Evolutionary conservation across 2,113 vertebrate species (phyloP), one percentile per base, ranked within the genome.

Genomic region (Boulengeromyrus knoepffleri): DNA sequence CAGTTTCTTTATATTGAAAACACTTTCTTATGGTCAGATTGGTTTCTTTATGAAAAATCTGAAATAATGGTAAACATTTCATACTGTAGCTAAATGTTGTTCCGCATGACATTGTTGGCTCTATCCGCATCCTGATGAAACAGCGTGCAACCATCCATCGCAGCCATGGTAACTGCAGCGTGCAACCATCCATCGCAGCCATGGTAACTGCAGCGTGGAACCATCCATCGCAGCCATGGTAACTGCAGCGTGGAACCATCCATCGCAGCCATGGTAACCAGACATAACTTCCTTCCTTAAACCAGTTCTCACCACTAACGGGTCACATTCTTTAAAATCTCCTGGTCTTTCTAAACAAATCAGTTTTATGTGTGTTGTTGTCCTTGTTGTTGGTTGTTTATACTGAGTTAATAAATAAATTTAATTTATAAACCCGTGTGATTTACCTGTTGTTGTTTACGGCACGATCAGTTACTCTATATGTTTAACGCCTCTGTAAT

Each of bases 381-480:
- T 87, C 85, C 83, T 87, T 36, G 17, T 24, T 90, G 92, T 95
- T 95, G 93, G 94, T 96, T 94, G 95, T 96, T 96, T 96, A 94
- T 96, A 96, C 95, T 93, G 94, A 95, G 94, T 95, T 93, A 91
- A 86, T 92, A 84, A 96, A 96, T 96, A 96, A 96, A 96, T 91
- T 93, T 93, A 92, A 93, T 96, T 96, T 96, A 94, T 96, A 95
- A 90, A 91, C 85, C 91, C 31, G 90, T 88, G 49, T 85, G 31
- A 62, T 53, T 89, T 85, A 58, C 84, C 84, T 77, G 27, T 42
- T 77, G 1, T 77, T 42, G 31, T 27, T 36, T 36, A 46, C 0
- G 12, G 85, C n/a, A 31, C 36, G 31, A 36, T 53, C n/a, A 19
- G 49, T 52, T 87, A 52, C 5, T 52, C 10, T 7, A 1, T 49